Evolutionary conservation across 2,797 vertebrate genomes (phyloP), one percentile per base, ranked within the genome.

Genomic region (Xenopus petersii): DNA sequence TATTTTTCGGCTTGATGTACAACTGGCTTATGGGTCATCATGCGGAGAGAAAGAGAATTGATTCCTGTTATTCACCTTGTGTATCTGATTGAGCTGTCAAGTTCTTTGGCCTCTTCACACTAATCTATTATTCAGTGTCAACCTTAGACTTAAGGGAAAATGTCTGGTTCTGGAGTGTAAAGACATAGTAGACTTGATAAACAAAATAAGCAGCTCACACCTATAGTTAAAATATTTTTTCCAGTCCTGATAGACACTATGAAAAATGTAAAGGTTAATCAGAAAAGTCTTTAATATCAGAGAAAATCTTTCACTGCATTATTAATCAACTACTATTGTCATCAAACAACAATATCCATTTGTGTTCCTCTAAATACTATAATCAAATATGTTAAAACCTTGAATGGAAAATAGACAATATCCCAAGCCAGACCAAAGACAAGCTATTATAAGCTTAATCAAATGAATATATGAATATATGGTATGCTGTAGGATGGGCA

Each of bases 301-400:
- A 10, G 9, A 49, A 49, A 10, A 49, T 49, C 5, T 49, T 10
- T 49, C 12, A 49, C 2, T 49, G 47, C 12, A 10, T 49, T 49
- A 10, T 49, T 49, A 49, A 49, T 12, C 47, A 10, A 49, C 47
- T 49, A 2, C 9, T 49, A 30, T 30, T 12, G 3, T 51, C 15
- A 51, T 51, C 15, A 51, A 51, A 78, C 73, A 59, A 73, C 69
- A 70, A 69, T 60, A 64, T 64, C 58, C 66, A 59, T 70, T 81
- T 81, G 56, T 70, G 78, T 60, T 70, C 70, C 65, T 51, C 65
- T 65, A 42, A 42, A 42, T 42, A 42, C 36, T 42, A 36, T 36
- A 4, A 42, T 6, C 36, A 42, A 42, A 42, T 42, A 9, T 42
- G 36, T 6, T 5, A 6, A 1, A 42, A 6, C 3, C 36, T 42